phyloP scores from a whole-genome alignment of 2,113 vertebrate genomes.

The Turdus rufiventris region DNA sequence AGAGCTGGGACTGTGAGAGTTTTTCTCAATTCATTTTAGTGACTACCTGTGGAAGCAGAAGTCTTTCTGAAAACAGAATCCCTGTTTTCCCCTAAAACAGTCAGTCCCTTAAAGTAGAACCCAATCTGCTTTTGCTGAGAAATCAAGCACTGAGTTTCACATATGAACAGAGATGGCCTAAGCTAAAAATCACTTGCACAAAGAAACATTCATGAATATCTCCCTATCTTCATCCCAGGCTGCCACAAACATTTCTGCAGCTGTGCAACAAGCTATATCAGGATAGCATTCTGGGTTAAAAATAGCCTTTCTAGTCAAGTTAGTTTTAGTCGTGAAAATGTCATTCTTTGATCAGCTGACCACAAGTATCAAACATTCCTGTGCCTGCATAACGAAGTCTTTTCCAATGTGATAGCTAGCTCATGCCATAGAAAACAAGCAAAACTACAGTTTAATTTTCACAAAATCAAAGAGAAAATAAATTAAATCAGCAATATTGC shows the following conservation, averaged over 20 bases:
- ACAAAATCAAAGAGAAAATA: background rate
- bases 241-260: conserved; percentile 6
- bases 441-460: background rate
- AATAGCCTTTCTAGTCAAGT: conserved; percentile 1
- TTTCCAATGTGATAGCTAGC: background rate
- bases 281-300: background rate
- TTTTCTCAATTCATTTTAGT: background rate
- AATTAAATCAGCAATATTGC: background rate
- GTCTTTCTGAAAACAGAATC: background rate
- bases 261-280: conserved; percentile 12
- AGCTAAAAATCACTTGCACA: background rate
- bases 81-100: background rate
- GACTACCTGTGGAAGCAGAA: background rate
- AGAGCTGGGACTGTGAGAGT: background rate
- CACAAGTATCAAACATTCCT: background rate
- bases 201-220: background rate
- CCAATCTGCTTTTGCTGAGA: background rate
- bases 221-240: background rate
- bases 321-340: background rate
- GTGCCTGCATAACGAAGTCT: background rate
- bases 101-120: background rate
- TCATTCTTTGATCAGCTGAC: background rate
- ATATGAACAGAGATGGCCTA: background rate
- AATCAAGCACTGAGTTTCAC: background rate
- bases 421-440: background rate